Percentiles rank a stretch among this genome's conserved stretches.
phyloP scores from a whole-genome alignment of 2,888 invertebrate species.

The Drosophila incognita region DNA sequence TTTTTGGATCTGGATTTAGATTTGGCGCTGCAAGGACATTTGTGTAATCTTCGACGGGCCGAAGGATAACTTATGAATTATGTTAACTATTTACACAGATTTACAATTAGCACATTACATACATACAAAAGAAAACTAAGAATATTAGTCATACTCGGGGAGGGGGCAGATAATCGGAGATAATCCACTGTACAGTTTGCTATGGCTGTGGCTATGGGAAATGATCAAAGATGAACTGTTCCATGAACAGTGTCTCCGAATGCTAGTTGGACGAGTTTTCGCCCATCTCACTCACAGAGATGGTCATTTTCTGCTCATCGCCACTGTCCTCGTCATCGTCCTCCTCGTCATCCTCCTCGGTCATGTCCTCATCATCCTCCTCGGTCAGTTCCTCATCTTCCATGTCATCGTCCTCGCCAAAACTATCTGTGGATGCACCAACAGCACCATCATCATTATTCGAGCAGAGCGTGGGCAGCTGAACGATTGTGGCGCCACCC shows the following conservation, averaged over 20 bases:
- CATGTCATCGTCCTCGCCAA: conserved; percentile 72
- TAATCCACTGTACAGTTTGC: conserved; percentile 31
- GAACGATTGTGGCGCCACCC: conserved; percentile 72
- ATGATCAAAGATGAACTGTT: conserved; percentile 84
- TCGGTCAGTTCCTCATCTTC: conserved; percentile 77
- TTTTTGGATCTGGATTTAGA: conserved; percentile 1
- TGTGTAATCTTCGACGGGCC: conserved; percentile 38
- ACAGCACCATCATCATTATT: conserved; percentile 24
- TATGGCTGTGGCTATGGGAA: conserved; percentile 74
- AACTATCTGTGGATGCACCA: conserved; percentile 60
- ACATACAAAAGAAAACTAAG: conserved; percentile 15
- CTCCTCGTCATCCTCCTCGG: conserved; percentile 75
- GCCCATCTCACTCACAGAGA: conserved; percentile 81
- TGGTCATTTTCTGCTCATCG: conserved; percentile 84
- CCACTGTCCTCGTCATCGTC: conserved; percentile 77
- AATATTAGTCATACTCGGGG: conserved; percentile 21
- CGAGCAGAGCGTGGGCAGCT: conserved; percentile 43
- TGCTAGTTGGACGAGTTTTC: conserved; percentile 84
- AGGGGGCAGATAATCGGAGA: not conserved
- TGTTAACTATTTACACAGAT: conserved; percentile 49
- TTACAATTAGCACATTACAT: conserved; percentile 44
- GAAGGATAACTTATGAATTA: conserved; percentile 45
- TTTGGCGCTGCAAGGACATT: conserved; percentile 26
- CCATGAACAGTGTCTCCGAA: conserved; percentile 84
- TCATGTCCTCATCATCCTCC: conserved; percentile 73